These are phyloP conservation scores for Yasuhikotakia modesta DNA, from an alignment of 2,797 vertebrate genomes.

Conservation along the genomic window DNA sequence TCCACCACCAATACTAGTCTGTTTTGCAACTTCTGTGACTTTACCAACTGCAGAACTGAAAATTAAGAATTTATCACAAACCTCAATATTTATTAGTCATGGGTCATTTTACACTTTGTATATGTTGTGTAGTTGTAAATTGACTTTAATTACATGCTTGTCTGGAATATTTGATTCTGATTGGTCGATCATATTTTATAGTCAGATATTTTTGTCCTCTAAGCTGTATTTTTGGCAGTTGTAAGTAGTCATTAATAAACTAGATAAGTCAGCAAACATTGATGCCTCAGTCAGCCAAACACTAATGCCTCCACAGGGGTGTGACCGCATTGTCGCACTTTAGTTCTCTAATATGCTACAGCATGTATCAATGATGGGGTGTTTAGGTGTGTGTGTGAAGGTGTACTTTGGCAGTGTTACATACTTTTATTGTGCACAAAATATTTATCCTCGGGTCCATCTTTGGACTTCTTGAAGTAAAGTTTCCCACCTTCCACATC, in stretches of 20 bases:
- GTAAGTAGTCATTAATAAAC: no score
- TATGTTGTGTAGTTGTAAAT: neutral
- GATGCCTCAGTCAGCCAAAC: no score
- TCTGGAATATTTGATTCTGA: neutral
- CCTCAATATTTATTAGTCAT: conserved; percentile 9
- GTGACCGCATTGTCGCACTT: no score
- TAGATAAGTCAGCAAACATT: no score
- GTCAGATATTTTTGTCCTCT: no score
- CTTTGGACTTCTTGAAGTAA: conserved; percentile 91
- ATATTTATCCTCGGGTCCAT: conserved; percentile 94
- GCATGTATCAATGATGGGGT: neutral
- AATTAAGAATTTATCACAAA: conserved; percentile 29
- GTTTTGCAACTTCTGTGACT: conserved; percentile 90
- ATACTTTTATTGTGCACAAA: conserved; percentile 96
- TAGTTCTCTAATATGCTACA: no score
- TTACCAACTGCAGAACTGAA: conserved; percentile 94
- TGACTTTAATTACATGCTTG: neutral
- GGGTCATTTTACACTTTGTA: neutral
- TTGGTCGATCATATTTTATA: neutral
- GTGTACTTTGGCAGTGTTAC: conserved; percentile 44
- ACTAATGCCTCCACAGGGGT: no score
- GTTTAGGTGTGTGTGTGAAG: neutral
- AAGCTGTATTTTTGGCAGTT: no score
- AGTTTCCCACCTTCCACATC: conserved; percentile 96
- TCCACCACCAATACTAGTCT: conserved; percentile 89